Conservation (phyloP, 2,888 invertebrate genomes). For the Brachynemurus nebulosus region DNA sequence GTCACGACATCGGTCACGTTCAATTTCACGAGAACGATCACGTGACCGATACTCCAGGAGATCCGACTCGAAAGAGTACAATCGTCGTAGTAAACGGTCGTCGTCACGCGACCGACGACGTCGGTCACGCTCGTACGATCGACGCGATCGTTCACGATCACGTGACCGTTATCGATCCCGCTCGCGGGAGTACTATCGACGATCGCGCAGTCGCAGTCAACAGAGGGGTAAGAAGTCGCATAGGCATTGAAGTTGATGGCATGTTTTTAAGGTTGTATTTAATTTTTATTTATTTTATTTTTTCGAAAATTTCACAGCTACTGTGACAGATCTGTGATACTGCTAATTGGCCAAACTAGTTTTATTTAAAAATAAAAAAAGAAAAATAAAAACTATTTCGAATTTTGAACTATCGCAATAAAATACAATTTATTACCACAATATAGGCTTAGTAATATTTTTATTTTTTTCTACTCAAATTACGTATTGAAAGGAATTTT, state of each 20-base stretch:
- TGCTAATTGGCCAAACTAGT: too few relatives aligned
- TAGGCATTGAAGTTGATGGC: slow-evolving; percentile 20
- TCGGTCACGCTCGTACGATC: slow-evolving; percentile 8
- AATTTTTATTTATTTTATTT: not conserved
- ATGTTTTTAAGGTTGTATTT: slow-evolving; percentile 4
- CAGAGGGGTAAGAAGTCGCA: slow-evolving; percentile 24
- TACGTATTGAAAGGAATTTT: too few relatives aligned
- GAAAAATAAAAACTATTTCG: too few relatives aligned
- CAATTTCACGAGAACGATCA: not conserved
- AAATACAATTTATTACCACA: too few relatives aligned
- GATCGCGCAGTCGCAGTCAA: slow-evolving; percentile 17
- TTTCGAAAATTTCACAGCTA: too few relatives aligned
- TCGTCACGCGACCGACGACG: slow-evolving; percentile 13
- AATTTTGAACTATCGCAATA: too few relatives aligned
- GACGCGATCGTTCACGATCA: slow-evolving; percentile 9
- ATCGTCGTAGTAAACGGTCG: slow-evolving; percentile 8
- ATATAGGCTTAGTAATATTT: too few relatives aligned
- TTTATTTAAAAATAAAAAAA: too few relatives aligned
- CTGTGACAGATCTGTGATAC: too few relatives aligned
- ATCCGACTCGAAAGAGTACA: not conserved
- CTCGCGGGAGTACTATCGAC: slow-evolving; percentile 2
- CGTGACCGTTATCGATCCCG: slow-evolving; percentile 3
- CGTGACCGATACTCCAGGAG: not conserved
- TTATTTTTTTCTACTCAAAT: too few relatives aligned
- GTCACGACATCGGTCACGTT: slow-evolving; percentile 12